A percentile compares a stretch with the other conserved stretches of the same genome.
These are phyloP conservation scores for Cryptotis parvus DNA, from an alignment of 2,113 vertebrate genomes.

Conservation along the genomic window DNA sequence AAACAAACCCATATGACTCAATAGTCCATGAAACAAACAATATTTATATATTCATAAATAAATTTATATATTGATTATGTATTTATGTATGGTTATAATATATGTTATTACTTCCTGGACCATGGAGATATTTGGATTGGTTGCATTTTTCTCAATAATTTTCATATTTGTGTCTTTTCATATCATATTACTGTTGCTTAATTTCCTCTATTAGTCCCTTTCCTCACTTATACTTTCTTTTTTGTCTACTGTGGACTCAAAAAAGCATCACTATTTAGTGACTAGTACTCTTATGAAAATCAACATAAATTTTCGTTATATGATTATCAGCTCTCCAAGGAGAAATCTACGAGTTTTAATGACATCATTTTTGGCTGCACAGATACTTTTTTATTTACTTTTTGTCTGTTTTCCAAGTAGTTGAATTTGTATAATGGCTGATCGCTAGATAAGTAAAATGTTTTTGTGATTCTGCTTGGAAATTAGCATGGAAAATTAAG, in stretches of 20 bases:
- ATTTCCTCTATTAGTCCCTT: conserved; percentile 13
- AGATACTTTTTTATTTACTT: conserved; percentile 28
- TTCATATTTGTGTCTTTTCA: not conserved
- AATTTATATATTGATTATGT: not conserved
- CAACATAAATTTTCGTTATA: not conserved
- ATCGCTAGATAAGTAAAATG: conserved; percentile 67
- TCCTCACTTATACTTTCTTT: not conserved
- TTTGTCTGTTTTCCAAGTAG: conserved; percentile 58
- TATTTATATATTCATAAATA: too few relatives aligned
- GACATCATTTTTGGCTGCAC: conserved; percentile 55
- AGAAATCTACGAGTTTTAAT: conserved; percentile 45
- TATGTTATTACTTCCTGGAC: not conserved
- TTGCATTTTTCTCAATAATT: not conserved
- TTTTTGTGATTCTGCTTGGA: conserved; percentile 73
- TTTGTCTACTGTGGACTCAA: not conserved
- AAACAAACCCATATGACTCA: too few relatives aligned
- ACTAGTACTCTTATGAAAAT: conserved; percentile 48
- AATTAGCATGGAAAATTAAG: conserved; percentile 77
- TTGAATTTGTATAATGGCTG: conserved; percentile 59
- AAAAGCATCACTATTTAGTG: not conserved
- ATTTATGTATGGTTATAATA: not conserved
- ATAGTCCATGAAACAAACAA: too few relatives aligned
- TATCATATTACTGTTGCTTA: not conserved
- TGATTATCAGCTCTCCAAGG: not conserved
- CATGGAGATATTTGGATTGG: not conserved